These are phyloP conservation scores for Ostrea denselamellosa DNA, from an alignment of 1,140 invertebrate species.

Conservation along the genomic window DNA sequence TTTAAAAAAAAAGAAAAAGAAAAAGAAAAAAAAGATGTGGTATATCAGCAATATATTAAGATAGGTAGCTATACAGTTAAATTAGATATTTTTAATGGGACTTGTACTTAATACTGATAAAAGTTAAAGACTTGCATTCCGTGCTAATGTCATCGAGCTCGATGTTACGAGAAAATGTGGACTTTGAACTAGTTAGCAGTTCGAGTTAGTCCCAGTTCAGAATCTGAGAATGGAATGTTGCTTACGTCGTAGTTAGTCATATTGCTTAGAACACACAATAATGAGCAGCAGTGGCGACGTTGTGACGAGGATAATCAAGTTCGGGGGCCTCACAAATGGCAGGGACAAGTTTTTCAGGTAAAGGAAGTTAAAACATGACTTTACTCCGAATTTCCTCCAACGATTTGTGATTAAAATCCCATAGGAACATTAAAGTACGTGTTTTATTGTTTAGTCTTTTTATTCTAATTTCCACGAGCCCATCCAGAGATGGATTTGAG, in stretches of 20 bases:
- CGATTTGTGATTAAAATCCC: too few species aligned
- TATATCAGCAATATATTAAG: too few species aligned
- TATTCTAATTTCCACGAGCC: too few species aligned
- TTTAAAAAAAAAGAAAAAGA: too few species aligned
- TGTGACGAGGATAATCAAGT: constrained; percentile 67
- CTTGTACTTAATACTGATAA: background rate
- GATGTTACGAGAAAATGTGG: background rate
- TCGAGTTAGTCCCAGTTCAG: background rate
- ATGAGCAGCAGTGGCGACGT: constrained; percentile 56
- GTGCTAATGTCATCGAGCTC: background rate
- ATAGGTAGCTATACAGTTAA: too few species aligned
- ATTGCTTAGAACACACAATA: background rate
- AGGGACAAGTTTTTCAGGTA: constrained; percentile 75
- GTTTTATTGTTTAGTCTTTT: too few species aligned
- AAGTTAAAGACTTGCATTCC: background rate
- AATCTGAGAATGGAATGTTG: too few species aligned
- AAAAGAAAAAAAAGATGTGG: too few species aligned
- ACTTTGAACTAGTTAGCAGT: background rate
- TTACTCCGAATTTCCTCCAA: constrained; percentile 9
- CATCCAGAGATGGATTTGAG: too few species aligned
- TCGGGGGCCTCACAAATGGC: constrained; percentile 70
- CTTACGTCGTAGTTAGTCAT: too few species aligned
- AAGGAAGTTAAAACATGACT: background rate
- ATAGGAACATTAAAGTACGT: too few species aligned
- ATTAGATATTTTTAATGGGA: background rate